Base-by-base conservation (phyloP, 2,888 invertebrate species). In the Drosophila mayaguana region DNA sequence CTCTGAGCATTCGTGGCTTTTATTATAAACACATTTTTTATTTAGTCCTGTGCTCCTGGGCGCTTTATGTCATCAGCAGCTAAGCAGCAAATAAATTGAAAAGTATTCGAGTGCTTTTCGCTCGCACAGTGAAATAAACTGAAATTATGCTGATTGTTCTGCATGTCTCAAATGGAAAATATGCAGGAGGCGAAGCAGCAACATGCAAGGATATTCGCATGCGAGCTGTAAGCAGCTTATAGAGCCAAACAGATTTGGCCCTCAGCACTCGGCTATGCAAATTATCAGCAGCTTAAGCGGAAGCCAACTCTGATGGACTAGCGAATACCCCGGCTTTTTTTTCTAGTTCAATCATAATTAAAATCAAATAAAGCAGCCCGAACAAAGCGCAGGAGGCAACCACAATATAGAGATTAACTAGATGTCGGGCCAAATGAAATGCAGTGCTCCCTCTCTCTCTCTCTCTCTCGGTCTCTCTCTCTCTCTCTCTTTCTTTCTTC, bases 91-190 rank as follows among this genome's bases (percentile, higher is more conserved):
- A 80, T 75, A 83, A 84, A 88, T 88, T 88, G 84, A 78, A 77
- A 83, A 73, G 67, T 75, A 73, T 82, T 87, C 62, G 63, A 85
- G 72, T 59, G 59, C 43, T 51, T 70, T 55, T 42, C 46, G 14
- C 28, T 28, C 46, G 18, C 45, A 72, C 63, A 69, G 5, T 16
- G 16, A 32, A 32, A 32, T 72, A 61, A 80, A 72, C 65, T 62
- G 77, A 83, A 89, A 81, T 86, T 80, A 86, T 85, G 90, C 75
- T 88, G 90, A 89, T 88, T 90, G 85, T 78, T 69, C 40, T 32
- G 62, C 46, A 64, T 67, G 67, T 57, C 54, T 46, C 73, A 78
- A 74, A 72, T 75, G 63, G 61, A 70, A 78, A 50, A 48, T 51
- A 60, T 75, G 78, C 66, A 18, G 32, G 11, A 32, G 11, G 11